Base-by-base conservation (phyloP, 1,140 invertebrate species). In the Lepidurus packardi region DNA sequence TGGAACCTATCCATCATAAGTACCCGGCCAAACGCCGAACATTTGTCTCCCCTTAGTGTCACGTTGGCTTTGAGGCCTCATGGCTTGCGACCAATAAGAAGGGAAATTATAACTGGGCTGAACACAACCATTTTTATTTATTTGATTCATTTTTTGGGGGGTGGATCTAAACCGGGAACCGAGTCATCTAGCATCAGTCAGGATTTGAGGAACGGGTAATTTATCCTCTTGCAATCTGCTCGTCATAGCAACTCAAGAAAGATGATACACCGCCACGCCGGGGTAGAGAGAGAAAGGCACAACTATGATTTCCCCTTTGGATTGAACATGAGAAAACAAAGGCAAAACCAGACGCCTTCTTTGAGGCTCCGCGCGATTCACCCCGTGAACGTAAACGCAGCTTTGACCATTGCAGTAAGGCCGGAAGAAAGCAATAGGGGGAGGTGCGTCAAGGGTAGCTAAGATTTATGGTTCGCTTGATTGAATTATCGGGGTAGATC, bases 371-470 rank as follows among this genome's bases (percentile, higher is more conserved):
- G 34, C 34, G 34, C 34, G 34, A 34, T 34, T 4, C 34, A 34
- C 34, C 34, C 34, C 3, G n/a, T n/a, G 34, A 65, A 65, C 53
- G 13, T 65, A 65, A 65, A 65, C 53, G 53, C 53, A 65, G 21
- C 53, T n/a, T 65, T 65, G 53, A 65, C 53, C 53, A 21, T 65
- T n/a, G 21, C 21, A 65, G 53, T 13, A 13, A 16, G 53, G 53
- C 16, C n/a, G 3, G 21, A 65, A 65, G 53, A 65, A 7, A 65
- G 53, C 13, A 8, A 65, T 5, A 21, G 53, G 16, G 53, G 45
- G 53, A 65, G 53, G 53, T 65, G 53, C 53, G 53, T 65, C 53
- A 65, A 65, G 53, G 53, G 53, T 65, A 65, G 53, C 53, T 65
- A 65, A 65, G 53, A 65, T 65, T 65, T 65, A 65, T 65, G 53